Evolutionary conservation across 2,888 invertebrate species (phyloP).

Genomic region (Patella depressa): DNA sequence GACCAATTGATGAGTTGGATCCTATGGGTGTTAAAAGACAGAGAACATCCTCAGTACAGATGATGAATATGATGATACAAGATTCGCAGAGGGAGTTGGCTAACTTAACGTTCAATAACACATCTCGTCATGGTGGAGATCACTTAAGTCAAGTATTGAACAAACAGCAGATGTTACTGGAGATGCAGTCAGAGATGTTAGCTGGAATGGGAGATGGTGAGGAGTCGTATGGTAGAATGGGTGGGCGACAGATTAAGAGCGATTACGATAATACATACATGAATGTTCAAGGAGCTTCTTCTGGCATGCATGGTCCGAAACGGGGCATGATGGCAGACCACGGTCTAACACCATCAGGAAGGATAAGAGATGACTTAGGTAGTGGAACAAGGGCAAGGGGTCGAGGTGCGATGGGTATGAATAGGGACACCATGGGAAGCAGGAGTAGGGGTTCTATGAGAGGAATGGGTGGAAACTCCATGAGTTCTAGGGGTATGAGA

Average conservation of each 20-base stretch:
- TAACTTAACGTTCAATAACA: not conserved
- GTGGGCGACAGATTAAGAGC: too few relatives aligned
- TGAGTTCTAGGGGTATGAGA: too few relatives aligned
- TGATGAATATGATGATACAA: constrained; percentile 6
- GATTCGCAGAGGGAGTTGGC: not conserved
- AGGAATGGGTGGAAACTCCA: not conserved
- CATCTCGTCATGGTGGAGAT: not conserved
- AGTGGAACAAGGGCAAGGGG: not conserved
- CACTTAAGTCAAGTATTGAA: not conserved
- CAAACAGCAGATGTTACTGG: constrained; percentile 3
- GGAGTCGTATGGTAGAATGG: too few relatives aligned
- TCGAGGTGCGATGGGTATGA: not conserved
- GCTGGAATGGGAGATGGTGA: not conserved
- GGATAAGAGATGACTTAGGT: not conserved
- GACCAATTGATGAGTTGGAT: not conserved
- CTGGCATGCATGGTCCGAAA: too few relatives aligned
- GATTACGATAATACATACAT: too few relatives aligned
- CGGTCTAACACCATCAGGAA: not conserved
- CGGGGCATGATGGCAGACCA: too few relatives aligned
- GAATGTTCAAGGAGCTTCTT: too few relatives aligned
- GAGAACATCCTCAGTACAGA: not conserved
- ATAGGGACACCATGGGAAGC: too few relatives aligned
- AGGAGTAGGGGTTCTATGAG: not conserved
- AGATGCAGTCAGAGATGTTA: constrained; percentile 4
- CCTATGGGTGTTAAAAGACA: constrained; percentile 3